Evolutionary conservation across 2,113 vertebrate genomes (phyloP), one percentile per base, ranked within the genome.

Genomic region (Cromileptes altivelis): DNA sequence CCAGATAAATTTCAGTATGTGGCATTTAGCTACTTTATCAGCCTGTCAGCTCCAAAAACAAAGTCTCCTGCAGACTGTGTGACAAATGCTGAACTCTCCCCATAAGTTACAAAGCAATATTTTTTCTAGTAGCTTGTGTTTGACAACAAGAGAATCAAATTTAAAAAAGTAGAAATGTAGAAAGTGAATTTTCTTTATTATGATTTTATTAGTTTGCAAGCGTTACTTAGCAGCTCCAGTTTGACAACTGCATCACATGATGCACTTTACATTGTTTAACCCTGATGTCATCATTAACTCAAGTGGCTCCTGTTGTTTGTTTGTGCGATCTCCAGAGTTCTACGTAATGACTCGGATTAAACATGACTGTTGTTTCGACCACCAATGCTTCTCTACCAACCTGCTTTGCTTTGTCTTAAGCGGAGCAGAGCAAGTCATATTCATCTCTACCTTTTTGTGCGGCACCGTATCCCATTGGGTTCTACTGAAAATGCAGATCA

Each of bases 1-100:
- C 67, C 47, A 52, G 80, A 85, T 82, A 77, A 77, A 74, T 61
- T 55, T 81, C 69, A 70, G 13, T 10, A 21, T 64, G 71, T 42
- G 42, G 25, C 56, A 56, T 72, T 78, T 15, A 68, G 14, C 30
- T 13, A 1, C 42, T 55, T 80, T 77, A 80, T 83, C 67, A 58
- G 57, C 23, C 33, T 11, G 49, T 82, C 71, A 50, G 61, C 47
- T 37, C 8, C 42, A 45, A 45, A 45, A 11, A 45, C 42, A 45
- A 45, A 45, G 42, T 11, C 8, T 11, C 10, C 42, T 45, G 42
- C 42, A 12, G 42, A 45, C 42, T 45, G 42, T 45, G 42, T 45
- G 42, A 45, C 8, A 11, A 45, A 45, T 45, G 10, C 1, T 45
- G 10, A 45, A 45, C 42, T 45, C 11, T 45, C 11, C 42, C 11